Base-by-base conservation (phyloP, 1,140 invertebrate genomes). In the Brachionus calyciflorus region DNA sequence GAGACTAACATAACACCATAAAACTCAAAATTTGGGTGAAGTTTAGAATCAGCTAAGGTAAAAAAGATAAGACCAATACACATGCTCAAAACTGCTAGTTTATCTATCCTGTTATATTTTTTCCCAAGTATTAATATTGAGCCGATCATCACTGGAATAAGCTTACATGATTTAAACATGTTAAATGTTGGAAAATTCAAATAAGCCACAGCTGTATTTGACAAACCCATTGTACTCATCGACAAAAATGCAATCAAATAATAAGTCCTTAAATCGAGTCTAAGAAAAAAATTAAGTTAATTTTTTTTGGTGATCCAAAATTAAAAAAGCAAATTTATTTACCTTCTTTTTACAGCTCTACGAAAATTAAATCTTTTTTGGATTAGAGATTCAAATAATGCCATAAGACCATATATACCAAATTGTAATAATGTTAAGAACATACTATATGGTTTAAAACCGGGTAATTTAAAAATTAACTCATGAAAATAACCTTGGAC, bases 361-460 rank as follows among this genome's bases (percentile, higher is more conserved):
- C n/a, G 26, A 12, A 51, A 24, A 21, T 33, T 73, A 12, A 73
- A 51, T 21, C 41, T 41, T 24, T 55, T 48, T 24, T 30, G 24
- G 4, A 73, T 19, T 0, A 51, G 12, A 3, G 51, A 51, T 51
- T 55, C 51, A 9, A 55, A 30, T 10, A 51, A 24, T 21, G 69
- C 69, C 0, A 73, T 10, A 37, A 73, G 4, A 9, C 28, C 14
- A 30, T 73, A 73, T 21, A 73, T 51, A 12, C 69, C 69, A 17
- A 97, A 97, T 86, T 97, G 94, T 19, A 96, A 86, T 53, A 96
- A 86, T 6, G 94, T 97, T 77, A 97, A 87, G 82, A 93, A 96
- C 90, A 93, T 93, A 55, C 93, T 93, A 82, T 90, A 93, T 12
- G 91, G 90, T 82, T 91, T 90, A 79, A 95, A 93, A 75, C 92